Base-by-base conservation (phyloP, 2,797 vertebrate genomes). In the Phoxinus dragarum region DNA sequence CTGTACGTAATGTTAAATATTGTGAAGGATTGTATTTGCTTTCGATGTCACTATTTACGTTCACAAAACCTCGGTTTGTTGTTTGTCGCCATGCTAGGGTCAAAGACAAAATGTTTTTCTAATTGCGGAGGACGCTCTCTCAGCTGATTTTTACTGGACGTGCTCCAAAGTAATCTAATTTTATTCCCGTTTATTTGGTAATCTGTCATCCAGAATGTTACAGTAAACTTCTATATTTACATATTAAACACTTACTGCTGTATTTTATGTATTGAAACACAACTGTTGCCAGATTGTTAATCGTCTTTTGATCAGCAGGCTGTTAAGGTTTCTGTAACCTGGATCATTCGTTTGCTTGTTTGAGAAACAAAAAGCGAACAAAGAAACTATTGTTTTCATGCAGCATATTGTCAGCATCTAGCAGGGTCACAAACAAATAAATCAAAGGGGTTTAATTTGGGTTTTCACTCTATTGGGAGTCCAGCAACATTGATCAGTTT, bases 101-200 rank as follows among this genome's bases (percentile, higher is more conserved):
- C 84, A 88, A 86, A 86, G 81, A 81, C 81, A 42, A 84, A 64
- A 77, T 86, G 75, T 80, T 88, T 82, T 81, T 75, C 71, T 69
- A 81, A 77, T 87, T 54, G 86, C 86, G 81, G 68, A 74, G 81
- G 81, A 49, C 16, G 56, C 81, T 79, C 61, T 79, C 61, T 78
- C 42, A 68, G 78, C 49, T 84, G 71, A 23, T 85, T 71, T 72
- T 19, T 34, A 27, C 16, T 52, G 76, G 52, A 19, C 40, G 27
- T 11, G 4, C 40, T 80, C 54, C 68, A 80, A 17, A 27, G 34
- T 38, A 52, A 64, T 6, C 21, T 5, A 6, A 9, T 23, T 23
- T 40, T 31, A 31, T 40, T 68, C 14, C 2, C 34, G 16, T 73
- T 73, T 80, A 10, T 4, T 23, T 11, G 21, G 14, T 19, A 2